These are phyloP conservation scores for Desmophyllum pertusum DNA, from an alignment of 92 coral and sea anemone species.

Conservation along the genomic window DNA sequence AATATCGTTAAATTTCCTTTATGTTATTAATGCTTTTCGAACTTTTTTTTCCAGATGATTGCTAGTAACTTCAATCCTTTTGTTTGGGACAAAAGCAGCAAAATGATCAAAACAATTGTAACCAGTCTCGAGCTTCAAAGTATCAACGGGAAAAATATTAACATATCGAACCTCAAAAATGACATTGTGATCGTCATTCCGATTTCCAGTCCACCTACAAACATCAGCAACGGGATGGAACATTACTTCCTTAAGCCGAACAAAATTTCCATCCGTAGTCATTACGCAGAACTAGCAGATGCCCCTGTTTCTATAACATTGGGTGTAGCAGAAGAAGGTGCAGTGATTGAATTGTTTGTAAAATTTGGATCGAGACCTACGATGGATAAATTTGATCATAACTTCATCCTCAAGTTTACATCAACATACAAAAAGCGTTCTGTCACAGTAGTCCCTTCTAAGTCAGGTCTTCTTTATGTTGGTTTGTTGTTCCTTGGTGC, in stretches of 20 bases:
- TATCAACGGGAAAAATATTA: background rate
- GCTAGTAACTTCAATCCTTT: conserved; percentile 22
- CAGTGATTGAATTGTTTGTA: background rate
- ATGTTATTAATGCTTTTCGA: background rate
- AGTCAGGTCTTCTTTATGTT: background rate
- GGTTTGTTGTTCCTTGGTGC: conserved; percentile 2
- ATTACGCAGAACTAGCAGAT: conserved; percentile 6
- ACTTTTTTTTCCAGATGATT: conserved; percentile 8
- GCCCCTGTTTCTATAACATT: conserved; percentile 7
- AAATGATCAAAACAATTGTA: conserved; percentile 20
- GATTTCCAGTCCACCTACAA: background rate
- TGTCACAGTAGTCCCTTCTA: conserved; percentile 11
- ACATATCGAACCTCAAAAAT: background rate
- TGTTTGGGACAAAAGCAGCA: conserved; percentile 22
- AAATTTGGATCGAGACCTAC: conserved; percentile 26
- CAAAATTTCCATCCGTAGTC: background rate
- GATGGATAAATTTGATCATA: background rate
- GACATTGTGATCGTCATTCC: conserved; percentile 27
- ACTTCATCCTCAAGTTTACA: background rate
- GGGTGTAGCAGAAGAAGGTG: background rate
- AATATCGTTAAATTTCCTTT: background rate
- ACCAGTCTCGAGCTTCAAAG: conserved; percentile 5
- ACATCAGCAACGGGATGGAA: background rate
- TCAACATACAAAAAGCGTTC: background rate
- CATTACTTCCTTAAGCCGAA: conserved; percentile 9